These are phyloP conservation scores for Aphelenchoides bicaudatus DNA, from an alignment of 2,888 invertebrate genomes.

Conservation along the genomic window DNA sequence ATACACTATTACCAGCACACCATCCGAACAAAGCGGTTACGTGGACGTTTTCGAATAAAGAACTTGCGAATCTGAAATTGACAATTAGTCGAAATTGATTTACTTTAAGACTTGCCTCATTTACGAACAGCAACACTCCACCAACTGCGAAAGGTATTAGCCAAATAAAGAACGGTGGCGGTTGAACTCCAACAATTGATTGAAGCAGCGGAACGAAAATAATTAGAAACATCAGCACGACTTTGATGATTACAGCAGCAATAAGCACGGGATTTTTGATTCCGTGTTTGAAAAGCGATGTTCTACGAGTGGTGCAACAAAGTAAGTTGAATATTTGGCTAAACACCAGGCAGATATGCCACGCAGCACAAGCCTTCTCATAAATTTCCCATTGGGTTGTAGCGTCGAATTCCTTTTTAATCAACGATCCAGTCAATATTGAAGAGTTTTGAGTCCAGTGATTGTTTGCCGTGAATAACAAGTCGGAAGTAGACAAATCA, in stretches of 20 bases:
- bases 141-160: conserved; percentile 43
- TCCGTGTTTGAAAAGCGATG: conserved; percentile 46
- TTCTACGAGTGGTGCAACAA: conserved; percentile 47
- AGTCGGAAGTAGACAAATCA: conserved; percentile 28
- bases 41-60: too few relatives aligned
- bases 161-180: conserved; percentile 43
- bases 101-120: too few relatives aligned
- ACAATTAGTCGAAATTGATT: too few relatives aligned
- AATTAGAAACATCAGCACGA: conserved; percentile 40
- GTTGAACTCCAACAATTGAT: conserved; percentile 38
- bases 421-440: conserved; percentile 20
- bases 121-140: conserved; percentile 40
- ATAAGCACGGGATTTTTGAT: conserved; percentile 40
- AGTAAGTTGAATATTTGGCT: conserved; percentile 41
- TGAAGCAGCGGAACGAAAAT: conserved; percentile 45
- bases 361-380: conserved; percentile 35
- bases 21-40: too few relatives aligned
- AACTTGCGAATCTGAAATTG: too few relatives aligned
- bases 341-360: conserved; percentile 39
- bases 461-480: conserved; percentile 24
- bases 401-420: conserved; percentile 14
- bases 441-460: conserved; percentile 26
- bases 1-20: too few relatives aligned
- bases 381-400: conserved; percentile 19
- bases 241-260: conserved; percentile 42